phyloP scores from a whole-genome alignment of 2,113 vertebrate genomes.

The Grammomys surdaster region DNA sequence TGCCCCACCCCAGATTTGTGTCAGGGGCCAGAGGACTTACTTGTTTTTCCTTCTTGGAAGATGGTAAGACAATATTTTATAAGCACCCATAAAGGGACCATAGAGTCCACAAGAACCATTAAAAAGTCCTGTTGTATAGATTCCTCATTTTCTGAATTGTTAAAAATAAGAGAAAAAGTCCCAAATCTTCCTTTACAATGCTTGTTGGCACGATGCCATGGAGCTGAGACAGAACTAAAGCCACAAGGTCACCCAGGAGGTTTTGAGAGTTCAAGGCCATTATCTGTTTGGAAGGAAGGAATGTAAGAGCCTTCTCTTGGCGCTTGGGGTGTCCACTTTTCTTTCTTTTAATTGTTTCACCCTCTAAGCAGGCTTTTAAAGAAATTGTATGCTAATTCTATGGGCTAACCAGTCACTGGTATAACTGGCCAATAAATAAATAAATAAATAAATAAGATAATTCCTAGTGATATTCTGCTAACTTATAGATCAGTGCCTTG shows the following conservation, averaged over 20 bases:
- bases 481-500: background rate
- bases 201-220: rapidly evolving
- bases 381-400: background rate
- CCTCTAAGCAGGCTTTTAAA: background rate
- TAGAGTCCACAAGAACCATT: background rate
- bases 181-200: background rate
- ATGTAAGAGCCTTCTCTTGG: background rate
- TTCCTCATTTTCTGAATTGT: conserved; percentile 49
- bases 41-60: background rate
- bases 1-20: background rate
- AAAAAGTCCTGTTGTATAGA: conserved; percentile 2
- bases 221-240: background rate
- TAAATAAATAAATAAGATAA: background rate
- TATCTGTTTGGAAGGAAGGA: background rate
- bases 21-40: background rate
- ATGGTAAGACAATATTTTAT: background rate
- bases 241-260: background rate
- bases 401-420: background rate
- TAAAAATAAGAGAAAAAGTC: conserved; percentile 39
- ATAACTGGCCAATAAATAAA: background rate
- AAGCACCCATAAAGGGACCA: background rate
- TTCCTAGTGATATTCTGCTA: background rate
- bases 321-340: too few relatives aligned
- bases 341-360: background rate
- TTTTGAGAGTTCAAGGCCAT: background rate